Evolutionary conservation across 2,113 vertebrate genomes (phyloP).

Genomic region (Pleuronectes platessa): DNA sequence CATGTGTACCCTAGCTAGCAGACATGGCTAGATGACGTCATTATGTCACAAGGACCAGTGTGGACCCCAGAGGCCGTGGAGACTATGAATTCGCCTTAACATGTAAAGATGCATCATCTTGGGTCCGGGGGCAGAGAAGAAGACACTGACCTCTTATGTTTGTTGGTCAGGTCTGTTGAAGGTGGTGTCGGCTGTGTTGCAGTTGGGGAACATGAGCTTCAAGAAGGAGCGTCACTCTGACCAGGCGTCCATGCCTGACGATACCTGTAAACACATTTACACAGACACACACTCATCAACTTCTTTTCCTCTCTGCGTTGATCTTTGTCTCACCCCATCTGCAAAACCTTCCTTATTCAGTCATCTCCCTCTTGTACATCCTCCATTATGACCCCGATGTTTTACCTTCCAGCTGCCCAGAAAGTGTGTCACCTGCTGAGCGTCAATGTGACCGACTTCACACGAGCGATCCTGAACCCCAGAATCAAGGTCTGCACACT

Average conservation of each 20-base stretch:
- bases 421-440: conserved; percentile 96
- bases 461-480: conserved; percentile 93
- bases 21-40: too few relatives aligned
- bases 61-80: too few relatives aligned
- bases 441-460: conserved; percentile 97
- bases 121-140: background rate
- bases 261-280: conserved; percentile 84
- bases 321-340: background rate
- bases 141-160: background rate
- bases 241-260: conserved; percentile 97
- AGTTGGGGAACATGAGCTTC: conserved; percentile 95
- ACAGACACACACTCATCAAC: background rate
- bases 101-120: background rate
- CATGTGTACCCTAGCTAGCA: too few relatives aligned
- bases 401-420: conserved; percentile 88
- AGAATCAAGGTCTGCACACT: conserved; percentile 88
- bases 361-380: background rate
- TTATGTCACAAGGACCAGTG: too few relatives aligned
- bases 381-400: conserved; percentile 3
- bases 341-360: background rate
- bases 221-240: conserved; percentile 98
- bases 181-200: conserved; percentile 93
- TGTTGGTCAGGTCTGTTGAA: conserved; percentile 87
- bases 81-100: too few relatives aligned
- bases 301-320: background rate